Evolutionary conservation across 1,140 invertebrate genomes (phyloP), one percentile per base, ranked within the genome.

Genomic region (Telenomus remus): DNA sequence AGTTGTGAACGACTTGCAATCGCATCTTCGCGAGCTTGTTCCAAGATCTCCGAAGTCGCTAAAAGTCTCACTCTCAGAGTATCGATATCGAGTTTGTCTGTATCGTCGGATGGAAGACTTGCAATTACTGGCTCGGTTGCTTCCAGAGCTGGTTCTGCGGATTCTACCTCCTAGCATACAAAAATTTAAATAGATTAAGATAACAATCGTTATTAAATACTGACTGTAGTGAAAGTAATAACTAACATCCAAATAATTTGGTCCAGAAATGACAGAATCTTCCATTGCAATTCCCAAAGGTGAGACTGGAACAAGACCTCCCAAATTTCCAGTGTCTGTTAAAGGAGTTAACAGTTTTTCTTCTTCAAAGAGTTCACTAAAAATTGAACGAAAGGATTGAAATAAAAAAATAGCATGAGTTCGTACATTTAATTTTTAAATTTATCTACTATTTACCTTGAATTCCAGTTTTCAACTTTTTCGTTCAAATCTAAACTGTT

Each of bases 331-430:
- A 19, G 72, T 47, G 59, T 88, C 85, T 13, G 81, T 88, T 9
- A 88, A 65, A 37, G 86, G 86, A 15, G 86, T 88, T 59, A 88
- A 79, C 16, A 87, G 72, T 56, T 83, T 87, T 47, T 86, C 85
- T 43, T 88, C 85, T 65, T 86, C 82, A 35, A 83, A 78, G 2
- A 80, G 63, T 59, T 85, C 83, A 49, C 85, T 86, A 10, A 70
- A 27, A 72, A 76, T 42, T 15, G 33, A 74, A 47, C n/a, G 12
- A n/a, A 50, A 44, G 1, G 13, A 47, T 13, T 47, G 14, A 16
- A 2, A 14, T 47, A 15, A 47, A n/a, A n/a, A n/a, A n/a, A n/a
- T n/a, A n/a, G n/a, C n/a, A n/a, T n/a, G n/a, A n/a, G n/a, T n/a
- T n/a, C n/a, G n/a, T n/a, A n/a, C n/a, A n/a, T n/a, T n/a, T n/a